Base-by-base conservation (phyloP, 1,140 invertebrate species). In the Plutomurus gul region DNA sequence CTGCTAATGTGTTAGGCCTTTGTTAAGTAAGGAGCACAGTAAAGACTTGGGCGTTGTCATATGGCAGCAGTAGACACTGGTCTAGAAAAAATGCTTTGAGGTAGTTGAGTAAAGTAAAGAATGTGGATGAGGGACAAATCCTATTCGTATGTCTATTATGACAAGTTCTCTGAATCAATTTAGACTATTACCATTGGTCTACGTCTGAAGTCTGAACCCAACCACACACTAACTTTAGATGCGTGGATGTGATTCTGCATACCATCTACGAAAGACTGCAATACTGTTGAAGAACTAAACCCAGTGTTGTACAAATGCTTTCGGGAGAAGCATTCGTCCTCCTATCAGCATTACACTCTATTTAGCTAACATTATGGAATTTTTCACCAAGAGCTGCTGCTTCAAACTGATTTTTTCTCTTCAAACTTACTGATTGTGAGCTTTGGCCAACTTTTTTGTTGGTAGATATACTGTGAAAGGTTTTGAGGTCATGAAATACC, bases 131-230 rank as follows among this genome's bases (percentile, higher is more conserved):
- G 51, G 33, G 27, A 60, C 51, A 60, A 60, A 60, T 60, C 51
- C 51, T 60, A 60, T 60, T 60, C 51, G 30, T 13, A 13, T 60
- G 51, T 7, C 51, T 60, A 60, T 60, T 60, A 30, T 60, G 25
- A 30, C 22, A 60, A 60, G 25, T 60, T 60, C 27, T 60, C 51
- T 60, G 51, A 30, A 60, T 60, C 51, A 60, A 60, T 30, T 60
- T 60, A 60, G 51, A 30, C 51, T 60, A 16, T 16, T 60, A n/a
- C 51, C 51, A 30, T 60, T 60, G 25, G 51, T 13, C 51, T 60
- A 30, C 33, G 25, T 27, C 25, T 56, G 25, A 30, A n/a, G 27
- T 60, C 20, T 16, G 27, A n/a, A 16, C 51, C 10, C n/a, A 60
- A 60, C 51, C 33, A 56, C n/a, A n/a, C n/a, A n/a, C 30, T 56